Evolutionary conservation across 2,888 invertebrate genomes (phyloP), one percentile per base, ranked within the genome.

Genomic region (Eumacrocentrus americanus): DNA sequence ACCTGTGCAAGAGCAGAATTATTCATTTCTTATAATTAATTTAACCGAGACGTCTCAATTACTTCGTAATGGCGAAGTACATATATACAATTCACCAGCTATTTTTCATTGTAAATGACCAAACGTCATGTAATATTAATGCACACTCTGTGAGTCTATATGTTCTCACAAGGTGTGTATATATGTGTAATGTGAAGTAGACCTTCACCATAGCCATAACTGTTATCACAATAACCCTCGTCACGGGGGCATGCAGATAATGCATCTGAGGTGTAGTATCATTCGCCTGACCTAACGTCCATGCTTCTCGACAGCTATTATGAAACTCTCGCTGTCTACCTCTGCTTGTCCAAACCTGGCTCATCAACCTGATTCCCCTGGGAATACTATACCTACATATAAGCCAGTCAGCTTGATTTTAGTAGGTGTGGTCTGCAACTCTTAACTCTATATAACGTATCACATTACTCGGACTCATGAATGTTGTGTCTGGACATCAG

Each of bases 21-120:
- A 67, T 65, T 66, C 62, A 67, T 65, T 62, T 60, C 60, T 52
- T 54, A 60, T 65, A 61, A 65, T 67, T 65, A 63, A 68, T 67
- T 66, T 57, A 53, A 38, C 52, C n/a, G n/a, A 9, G 42, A 59
- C 47, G 62, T 64, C 65, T 65, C 55, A 64, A 62, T 66, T 61
- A 61, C 48, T 56, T 18, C 52, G 16, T 44, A 16, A 23, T 47
- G 47, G 37, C 40, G 29, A 46, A 35, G 16, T 59, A n/a, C 40
- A 29, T 29, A 29, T 9, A 22, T 14, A 1, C 47, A 20, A 55
- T 52, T 37, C 34, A 6, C n/a, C 11, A n/a, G 14, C 57, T 23
- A 25, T 50, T 18, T 22, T 29, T 25, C 20, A 42, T 58, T 20
- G 51, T 12, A 52, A 52, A 54, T 12, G 29, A 25, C 7, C 34